phyloP scores from a whole-genome alignment of 2,797 vertebrate species.

The Typhlichthys eigenmanni region DNA sequence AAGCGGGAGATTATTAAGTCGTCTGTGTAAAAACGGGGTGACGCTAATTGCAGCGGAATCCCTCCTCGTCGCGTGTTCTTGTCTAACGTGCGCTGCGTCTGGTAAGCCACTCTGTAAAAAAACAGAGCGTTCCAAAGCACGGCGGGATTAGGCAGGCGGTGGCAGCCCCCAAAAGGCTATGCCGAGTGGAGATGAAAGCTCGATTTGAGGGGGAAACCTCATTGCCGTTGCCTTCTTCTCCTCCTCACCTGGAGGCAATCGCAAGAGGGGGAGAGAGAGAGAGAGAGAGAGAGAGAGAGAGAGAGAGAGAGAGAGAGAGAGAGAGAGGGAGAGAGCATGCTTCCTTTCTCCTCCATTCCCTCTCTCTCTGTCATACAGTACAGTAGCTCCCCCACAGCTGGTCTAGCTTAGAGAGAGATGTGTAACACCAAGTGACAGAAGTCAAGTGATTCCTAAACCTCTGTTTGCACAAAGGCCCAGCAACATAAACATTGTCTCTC shows the following conservation, averaged over 20 bases:
- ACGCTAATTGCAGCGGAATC: constrained; percentile 66
- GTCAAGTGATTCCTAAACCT: constrained; percentile 78
- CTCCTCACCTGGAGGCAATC: constrained; percentile 55
- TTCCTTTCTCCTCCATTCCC: constrained; percentile 16
- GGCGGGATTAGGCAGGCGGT: constrained; percentile 61
- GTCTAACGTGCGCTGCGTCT: constrained; percentile 28
- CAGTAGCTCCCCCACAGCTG: not conserved
- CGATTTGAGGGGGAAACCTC: constrained; percentile 54
- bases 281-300: not conserved
- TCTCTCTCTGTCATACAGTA: constrained; percentile 11
- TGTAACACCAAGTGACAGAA: constrained; percentile 79
- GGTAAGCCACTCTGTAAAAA: constrained; percentile 53
- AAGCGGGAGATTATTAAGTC: constrained; percentile 57
- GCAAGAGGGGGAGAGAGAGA: too few species aligned
- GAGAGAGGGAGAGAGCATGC: not conserved
- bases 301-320: not conserved
- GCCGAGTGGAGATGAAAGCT: constrained; percentile 56
- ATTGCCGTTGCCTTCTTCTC: constrained; percentile 42
- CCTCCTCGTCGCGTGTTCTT: constrained; percentile 22
- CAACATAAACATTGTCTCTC: constrained; percentile 50
- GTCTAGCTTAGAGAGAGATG: constrained; percentile 42
- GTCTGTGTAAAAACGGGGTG: constrained; percentile 46
- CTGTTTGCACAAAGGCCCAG: constrained; percentile 52
- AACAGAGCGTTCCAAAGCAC: constrained; percentile 43
- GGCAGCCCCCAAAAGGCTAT: constrained; percentile 46